Evolutionary conservation across 2,797 vertebrate genomes (phyloP), one percentile per base, ranked within the genome.

Genomic region (Gambusia yucatana): DNA sequence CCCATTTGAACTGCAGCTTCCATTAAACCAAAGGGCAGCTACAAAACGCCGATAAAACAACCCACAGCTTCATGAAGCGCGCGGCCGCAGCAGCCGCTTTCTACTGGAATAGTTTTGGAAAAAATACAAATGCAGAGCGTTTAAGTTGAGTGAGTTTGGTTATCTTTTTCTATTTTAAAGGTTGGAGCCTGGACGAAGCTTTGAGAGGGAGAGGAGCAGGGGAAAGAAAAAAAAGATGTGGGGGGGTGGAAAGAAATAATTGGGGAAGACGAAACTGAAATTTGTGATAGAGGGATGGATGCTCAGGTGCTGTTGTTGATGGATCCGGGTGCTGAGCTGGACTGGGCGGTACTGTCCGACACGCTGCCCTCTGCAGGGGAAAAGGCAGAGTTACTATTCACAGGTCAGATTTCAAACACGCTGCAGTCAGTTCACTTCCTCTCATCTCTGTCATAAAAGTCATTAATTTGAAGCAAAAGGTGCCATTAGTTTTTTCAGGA

Each of bases 231-330:
- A 44, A 84, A 78, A 84, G 87, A 93, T 52, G 22, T 52, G 8
- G 90, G 78, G 78, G 46, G 9, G 63, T 73, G 84, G 83, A 85
- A 88, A 57, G n/a, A 57, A 57, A 57, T 57, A 57, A 57, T 57
- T 16, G 63, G 78, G 86, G 86, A 86, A 79, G 86, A 91, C 52
- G 72, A 89, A 92, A 91, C 86, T 88, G 76, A 89, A 91, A 70
- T 13, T 41, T 72, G 86, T 86, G 85, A 86, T 81, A 87, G 90
- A 82, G 88, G 84, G 93, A 88, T 87, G 89, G 89, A 90, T 84
- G 89, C 95, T 98, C 97, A 98, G 96, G 97, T 97, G 90, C 96
- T 97, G 94, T 96, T 97, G 94, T 95, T 95, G 93, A 98, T 95
- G 93, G 97, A 91, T 91, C 97, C 94, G 81, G 97, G 95, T 88